Percentiles rank a stretch among this genome's conserved stretches.
phyloP scores from a whole-genome alignment of 1,140 invertebrate species.

The Solen grandis region DNA sequence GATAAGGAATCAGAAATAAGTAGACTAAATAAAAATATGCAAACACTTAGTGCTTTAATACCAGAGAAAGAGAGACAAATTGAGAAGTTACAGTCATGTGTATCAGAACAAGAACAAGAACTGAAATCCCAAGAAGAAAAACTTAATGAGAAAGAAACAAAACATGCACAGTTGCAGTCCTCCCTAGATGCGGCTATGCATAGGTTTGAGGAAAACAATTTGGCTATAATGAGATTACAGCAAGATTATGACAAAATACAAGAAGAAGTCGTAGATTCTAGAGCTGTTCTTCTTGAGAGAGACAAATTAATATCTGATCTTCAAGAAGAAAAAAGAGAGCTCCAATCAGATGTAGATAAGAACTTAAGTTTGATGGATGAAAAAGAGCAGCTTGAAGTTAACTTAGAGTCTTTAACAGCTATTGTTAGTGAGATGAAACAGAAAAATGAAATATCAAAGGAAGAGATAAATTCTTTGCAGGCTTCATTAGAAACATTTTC shows the following conservation, averaged over 20 bases:
- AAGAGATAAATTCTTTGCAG: neutral
- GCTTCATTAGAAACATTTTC: too few species aligned
- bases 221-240: neutral
- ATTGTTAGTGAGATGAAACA: neutral
- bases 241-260: neutral
- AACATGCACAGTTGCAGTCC: too few species aligned
- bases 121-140: neutral
- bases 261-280: neutral
- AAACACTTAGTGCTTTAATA: too few species aligned
- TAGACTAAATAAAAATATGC: too few species aligned
- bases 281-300: neutral
- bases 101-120: neutral
- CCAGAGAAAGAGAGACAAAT: neutral
- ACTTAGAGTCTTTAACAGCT: conserved; percentile 2
- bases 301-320: neutral
- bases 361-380: conserved; percentile 40
- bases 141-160: too few species aligned
- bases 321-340: neutral
- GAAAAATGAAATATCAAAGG: conserved; percentile 11
- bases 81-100: neutral
- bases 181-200: neutral
- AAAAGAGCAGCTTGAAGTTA: conserved; percentile 45
- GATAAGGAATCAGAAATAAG: too few species aligned
- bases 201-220: neutral
- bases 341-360: neutral